phyloP scores from a whole-genome alignment of 2,888 invertebrate genomes.

The Lasioglossum marginatum region DNA sequence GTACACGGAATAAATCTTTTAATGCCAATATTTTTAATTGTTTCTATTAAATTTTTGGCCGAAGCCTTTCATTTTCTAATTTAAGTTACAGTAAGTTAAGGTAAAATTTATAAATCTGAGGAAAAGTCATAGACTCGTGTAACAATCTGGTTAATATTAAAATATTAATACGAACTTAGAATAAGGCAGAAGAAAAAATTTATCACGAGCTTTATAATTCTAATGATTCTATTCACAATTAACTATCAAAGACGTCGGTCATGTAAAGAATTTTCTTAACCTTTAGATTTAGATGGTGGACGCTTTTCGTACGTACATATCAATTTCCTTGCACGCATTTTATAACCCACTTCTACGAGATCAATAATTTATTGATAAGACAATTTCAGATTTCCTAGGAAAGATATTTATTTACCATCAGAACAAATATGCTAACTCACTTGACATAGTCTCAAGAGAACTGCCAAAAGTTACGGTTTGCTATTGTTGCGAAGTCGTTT shows the following conservation, averaged over 20 bases:
- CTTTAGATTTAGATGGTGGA: not conserved
- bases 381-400: not conserved
- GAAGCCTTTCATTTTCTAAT: not conserved
- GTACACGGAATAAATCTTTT: not conserved
- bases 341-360: not conserved
- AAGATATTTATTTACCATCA: not conserved
- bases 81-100: not conserved
- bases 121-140: not conserved
- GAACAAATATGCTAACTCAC: not conserved
- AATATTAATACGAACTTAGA: not conserved
- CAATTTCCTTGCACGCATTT: not conserved
- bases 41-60: not conserved
- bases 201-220: not conserved
- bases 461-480: not conserved
- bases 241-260: not conserved
- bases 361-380: not conserved
- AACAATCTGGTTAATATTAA: not conserved
- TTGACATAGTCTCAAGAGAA: not conserved
- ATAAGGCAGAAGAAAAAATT: not conserved
- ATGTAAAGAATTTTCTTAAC: not conserved
- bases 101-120: not conserved
- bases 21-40: not conserved
- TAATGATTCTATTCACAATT: not conserved
- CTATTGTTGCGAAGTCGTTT: constrained; percentile 4
- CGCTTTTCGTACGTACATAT: too few species aligned